Evolutionary conservation across 2,797 vertebrate species (phyloP), one percentile per base, ranked within the genome.

Genomic region (Sebastes wilsoni): DNA sequence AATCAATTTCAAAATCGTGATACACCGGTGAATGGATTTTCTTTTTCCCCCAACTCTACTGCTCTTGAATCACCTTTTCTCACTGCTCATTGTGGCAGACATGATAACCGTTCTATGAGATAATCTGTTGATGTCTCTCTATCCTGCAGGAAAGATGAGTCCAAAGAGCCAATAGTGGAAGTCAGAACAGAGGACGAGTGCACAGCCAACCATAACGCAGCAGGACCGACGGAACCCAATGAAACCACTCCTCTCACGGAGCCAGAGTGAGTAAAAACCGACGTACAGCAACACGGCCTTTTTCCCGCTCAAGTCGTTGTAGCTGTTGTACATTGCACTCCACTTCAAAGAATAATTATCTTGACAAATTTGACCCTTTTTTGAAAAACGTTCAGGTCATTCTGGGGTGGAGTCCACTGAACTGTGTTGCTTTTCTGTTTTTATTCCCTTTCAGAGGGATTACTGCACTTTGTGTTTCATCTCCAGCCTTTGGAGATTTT

Each of bases 161-260:
- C 98, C 77, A 99, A 99, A 95, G 98, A 99, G 92, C 97, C 98
- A 3, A 99, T 99, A 20, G 98, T 99, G 76, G 98, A 99, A 87
- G 97, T 99, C 81, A 95, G 97, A 76, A 99, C 97, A 0, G 98
- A 99, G 89, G 98, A 99, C 49, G 98, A 99, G 77, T 94, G 96
- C 87, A 98, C 98, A 52, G 97, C 98, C 66, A 99, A 99, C 93
- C 98, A 99, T 0, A 97, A 99, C 0, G 96, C 97, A 83, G 98
- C 97, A 20, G 98, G 97, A 28, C 97, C 97, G 49, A 96, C 93
- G 0, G 99, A 99, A 77, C 98, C 99, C 74, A 99, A 97, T 3
- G 99, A 99, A 96, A 99, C 97, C 88, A 99, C 99, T 0, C 99
- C 99, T 0, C 95, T 99, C 87, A 99, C 98, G 1, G 97, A 98